These are phyloP conservation scores for Poeciliopsis turneri DNA, from an alignment of 2,797 vertebrate species.

Conservation along the genomic window DNA sequence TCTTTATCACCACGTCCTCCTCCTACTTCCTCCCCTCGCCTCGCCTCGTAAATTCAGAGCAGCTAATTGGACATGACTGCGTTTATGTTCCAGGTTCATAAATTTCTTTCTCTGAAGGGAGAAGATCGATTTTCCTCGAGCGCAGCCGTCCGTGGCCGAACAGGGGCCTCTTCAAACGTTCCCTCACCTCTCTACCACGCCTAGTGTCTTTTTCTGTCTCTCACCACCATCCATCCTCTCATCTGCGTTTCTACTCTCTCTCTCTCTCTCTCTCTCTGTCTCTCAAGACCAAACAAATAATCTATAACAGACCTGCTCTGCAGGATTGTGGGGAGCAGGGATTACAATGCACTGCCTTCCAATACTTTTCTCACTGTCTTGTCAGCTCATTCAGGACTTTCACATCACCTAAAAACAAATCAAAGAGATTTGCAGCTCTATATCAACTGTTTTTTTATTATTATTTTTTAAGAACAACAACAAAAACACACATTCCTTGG, in stretches of 20 bases:
- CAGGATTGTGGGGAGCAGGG: constrained; percentile 32
- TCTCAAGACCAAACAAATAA: constrained; percentile 55
- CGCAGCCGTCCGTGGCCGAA: constrained; percentile 54
- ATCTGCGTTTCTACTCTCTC: constrained; percentile 11
- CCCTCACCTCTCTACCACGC: constrained; percentile 29
- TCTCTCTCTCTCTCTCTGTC: neutral
- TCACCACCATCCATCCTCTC: constrained; percentile 33
- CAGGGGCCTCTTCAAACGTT: constrained; percentile 58
- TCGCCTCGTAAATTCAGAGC: constrained; percentile 74
- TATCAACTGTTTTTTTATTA: constrained; percentile 21
- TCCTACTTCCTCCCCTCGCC: constrained; percentile 67
- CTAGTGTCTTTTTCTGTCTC: constrained; percentile 5
- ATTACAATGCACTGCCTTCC: constrained; percentile 17
- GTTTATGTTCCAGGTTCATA: constrained; percentile 83
- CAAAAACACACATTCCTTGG: constrained; percentile 11
- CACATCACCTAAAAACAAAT: constrained; percentile 28
- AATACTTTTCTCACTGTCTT: constrained; percentile 25
- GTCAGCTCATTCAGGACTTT: constrained; percentile 11
- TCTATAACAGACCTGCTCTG: constrained; percentile 59
- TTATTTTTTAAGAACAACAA: neutral
- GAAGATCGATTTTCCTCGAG: constrained; percentile 80
- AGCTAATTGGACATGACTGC: constrained; percentile 83
- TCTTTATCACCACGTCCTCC: constrained; percentile 72
- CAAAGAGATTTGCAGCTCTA: constrained; percentile 24
- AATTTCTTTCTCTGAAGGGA: constrained; percentile 80